Base-by-base conservation (phyloP, 2,113 vertebrate genomes). In the Lepus europaeus region DNA sequence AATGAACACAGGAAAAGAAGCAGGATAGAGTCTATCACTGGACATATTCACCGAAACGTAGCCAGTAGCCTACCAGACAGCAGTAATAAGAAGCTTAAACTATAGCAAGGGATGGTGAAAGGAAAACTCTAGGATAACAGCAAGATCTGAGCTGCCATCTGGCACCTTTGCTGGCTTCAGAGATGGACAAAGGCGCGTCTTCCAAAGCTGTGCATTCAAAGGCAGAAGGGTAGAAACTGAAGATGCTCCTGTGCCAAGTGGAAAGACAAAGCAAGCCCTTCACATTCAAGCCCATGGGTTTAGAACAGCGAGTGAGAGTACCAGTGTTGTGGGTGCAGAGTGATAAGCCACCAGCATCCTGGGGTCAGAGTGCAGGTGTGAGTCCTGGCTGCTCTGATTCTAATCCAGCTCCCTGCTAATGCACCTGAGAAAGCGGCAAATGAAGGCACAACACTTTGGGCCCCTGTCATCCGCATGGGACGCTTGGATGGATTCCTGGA, bases 21-120 rank as follows among this genome's bases (percentile, higher is more conserved):
- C 29, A 9, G 25, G 33, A 72, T 84, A 79, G 53, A 68, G 56
- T 39, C 61, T 87, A 64, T 19, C 16, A 23, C 63, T 78, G 78
- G 81, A 82, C 39, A 31, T 74, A 49, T 69, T 76, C 53, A 78
- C 17, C 64, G 64, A 82, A 80, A 81, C 6, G 81, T 7, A 22
- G 27, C 20, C 16, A 4, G 20, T 25, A 51, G 31, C 53, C 66
- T 82, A 39, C 5, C 53, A 33, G 33, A 72, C 22, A 11, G 5
- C 51, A 80, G 4, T 17, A 92, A 89, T 22, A 63, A 90, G 86
- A 89, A 76, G 39, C 31, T 88, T 90, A 79, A 87, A 87, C 49
- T 27, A 27, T 3, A 86, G 25, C 11, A 85, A 73, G 31, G 0
- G 5, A 78, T 20, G n/a, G 69, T 19, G 63, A 88, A 95, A 82